These are phyloP conservation scores for Helleia helle DNA, from an alignment of 2,888 invertebrate genomes.

Conservation along the genomic window DNA sequence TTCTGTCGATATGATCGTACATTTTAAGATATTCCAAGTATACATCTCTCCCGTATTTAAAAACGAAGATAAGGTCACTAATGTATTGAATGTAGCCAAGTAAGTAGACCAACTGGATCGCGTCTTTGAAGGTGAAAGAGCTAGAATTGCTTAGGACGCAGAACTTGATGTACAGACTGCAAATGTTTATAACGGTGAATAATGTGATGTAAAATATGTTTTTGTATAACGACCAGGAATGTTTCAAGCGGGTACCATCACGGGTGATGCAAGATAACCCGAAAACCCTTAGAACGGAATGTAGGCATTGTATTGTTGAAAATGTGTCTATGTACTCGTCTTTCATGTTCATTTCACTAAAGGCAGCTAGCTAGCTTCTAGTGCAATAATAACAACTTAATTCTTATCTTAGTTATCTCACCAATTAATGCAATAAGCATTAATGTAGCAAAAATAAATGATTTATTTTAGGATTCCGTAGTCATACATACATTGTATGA, in stretches of 20 bases:
- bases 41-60: slow-evolving; percentile 17
- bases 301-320: slow-evolving; percentile 7
- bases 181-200: slow-evolving; percentile 1
- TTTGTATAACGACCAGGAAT: slow-evolving; percentile 9
- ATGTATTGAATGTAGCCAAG: slow-evolving; percentile 18
- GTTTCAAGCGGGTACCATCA: slow-evolving; percentile 7
- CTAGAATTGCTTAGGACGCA: background rate
- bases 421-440: too few relatives aligned
- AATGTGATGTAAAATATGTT: background rate
- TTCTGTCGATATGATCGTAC: slow-evolving; percentile 19
- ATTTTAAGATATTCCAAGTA: slow-evolving; percentile 16
- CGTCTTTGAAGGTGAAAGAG: slow-evolving; percentile 12
- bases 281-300: slow-evolving; percentile 12
- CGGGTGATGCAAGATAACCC: slow-evolving; percentile 12
- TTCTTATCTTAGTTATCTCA: too few relatives aligned
- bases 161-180: slow-evolving; percentile 10
- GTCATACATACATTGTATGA: too few relatives aligned
- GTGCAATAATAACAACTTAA: too few relatives aligned
- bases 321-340: slow-evolving; percentile 13
- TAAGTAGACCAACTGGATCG: slow-evolving; percentile 12
- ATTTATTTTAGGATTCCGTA: too few relatives aligned
- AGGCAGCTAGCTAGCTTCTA: too few relatives aligned
- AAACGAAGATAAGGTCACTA: slow-evolving; percentile 16
- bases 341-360: too few relatives aligned
- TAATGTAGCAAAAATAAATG: too few relatives aligned